Evolutionary conservation across 2,797 vertebrate genomes (phyloP), one percentile per base, ranked within the genome.

Genomic region (Lutjanus argentimaculatus): DNA sequence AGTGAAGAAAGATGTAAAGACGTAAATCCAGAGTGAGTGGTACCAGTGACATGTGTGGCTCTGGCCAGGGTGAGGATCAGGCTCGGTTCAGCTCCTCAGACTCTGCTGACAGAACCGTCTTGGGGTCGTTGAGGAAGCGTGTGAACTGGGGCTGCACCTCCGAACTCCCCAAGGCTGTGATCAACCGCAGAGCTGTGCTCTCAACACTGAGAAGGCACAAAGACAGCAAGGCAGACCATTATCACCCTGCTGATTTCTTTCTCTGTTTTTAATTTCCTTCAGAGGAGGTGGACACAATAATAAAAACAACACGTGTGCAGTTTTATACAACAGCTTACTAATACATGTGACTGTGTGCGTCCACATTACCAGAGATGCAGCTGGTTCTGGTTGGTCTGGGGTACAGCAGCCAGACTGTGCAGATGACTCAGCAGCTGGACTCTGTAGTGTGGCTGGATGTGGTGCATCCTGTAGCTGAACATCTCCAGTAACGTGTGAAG

Each of bases 401-500:
- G 97, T 6, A 99, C 98, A 1, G 98, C 98, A 25, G 98, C 98
- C 87, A 99, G 93, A 9, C 97, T 98, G 93, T 99, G 98, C 55
- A 99, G 98, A 64, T 99, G 98, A 82, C 98, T 99, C 65, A 99
- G 96, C 2, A 99, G 97, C 92, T 99, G 98, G 53, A 99, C 97
- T 72, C 98, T 92, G 92, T 99, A 99, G 87, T 99, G 99, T 0
- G 98, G 99, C 91, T 99, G 98, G 83, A 99, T 99, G 90, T 99
- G 98, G 84, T 99, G 98, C 99, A 99, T 99, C 76, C 98, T 96
- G 92, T 99, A 99, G 93, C 99, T 99, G 87, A 99, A 99, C 98
- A 99, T 99, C 95, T 99, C 98, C 80, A 99, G 96, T 13, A 99
- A 92, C 0, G 99, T 99, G 90, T 99, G 98, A 79, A 99, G 94